These are phyloP conservation scores for Ahaetulla prasina DNA, from an alignment of 2,113 vertebrate genomes.

Conservation along the genomic window DNA sequence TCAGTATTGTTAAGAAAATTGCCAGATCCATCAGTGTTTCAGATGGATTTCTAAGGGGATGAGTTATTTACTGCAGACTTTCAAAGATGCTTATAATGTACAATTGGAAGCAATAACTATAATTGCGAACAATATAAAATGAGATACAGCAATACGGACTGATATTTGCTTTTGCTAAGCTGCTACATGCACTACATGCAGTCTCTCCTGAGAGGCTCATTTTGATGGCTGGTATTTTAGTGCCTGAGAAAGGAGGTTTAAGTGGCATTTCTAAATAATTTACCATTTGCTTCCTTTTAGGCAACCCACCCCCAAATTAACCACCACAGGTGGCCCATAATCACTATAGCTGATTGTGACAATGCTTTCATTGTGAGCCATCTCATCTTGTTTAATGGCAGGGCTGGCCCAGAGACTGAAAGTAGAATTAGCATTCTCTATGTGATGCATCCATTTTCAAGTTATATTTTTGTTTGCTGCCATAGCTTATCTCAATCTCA, in stretches of 20 bases:
- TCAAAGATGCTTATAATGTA: slow-evolving; percentile 10
- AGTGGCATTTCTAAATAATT: background rate
- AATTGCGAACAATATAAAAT: background rate
- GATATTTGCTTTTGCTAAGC: slow-evolving; percentile 1
- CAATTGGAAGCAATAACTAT: slow-evolving; percentile 23
- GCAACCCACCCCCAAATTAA: background rate
- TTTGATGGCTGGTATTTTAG: background rate
- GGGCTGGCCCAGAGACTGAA: background rate
- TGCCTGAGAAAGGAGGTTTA: background rate
- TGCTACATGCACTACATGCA: background rate
- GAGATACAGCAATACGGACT: background rate
- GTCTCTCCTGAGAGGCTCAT: background rate
- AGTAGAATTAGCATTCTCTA: slow-evolving; percentile 16
- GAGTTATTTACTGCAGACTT: background rate
- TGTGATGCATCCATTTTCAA: background rate
- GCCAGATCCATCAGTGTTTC: slow-evolving; percentile 8
- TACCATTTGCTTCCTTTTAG: background rate
- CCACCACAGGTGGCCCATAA: background rate
- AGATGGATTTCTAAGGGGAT: background rate
- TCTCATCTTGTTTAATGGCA: background rate
- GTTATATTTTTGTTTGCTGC: background rate
- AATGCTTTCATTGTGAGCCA: background rate
- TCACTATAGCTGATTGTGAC: background rate
- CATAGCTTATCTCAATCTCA: background rate
- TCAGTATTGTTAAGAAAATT: slow-evolving; percentile 9